Evolutionary conservation across 2,888 invertebrate genomes (phyloP), one percentile per base, ranked within the genome.

Genomic region (Drosophila helvetica): DNA sequence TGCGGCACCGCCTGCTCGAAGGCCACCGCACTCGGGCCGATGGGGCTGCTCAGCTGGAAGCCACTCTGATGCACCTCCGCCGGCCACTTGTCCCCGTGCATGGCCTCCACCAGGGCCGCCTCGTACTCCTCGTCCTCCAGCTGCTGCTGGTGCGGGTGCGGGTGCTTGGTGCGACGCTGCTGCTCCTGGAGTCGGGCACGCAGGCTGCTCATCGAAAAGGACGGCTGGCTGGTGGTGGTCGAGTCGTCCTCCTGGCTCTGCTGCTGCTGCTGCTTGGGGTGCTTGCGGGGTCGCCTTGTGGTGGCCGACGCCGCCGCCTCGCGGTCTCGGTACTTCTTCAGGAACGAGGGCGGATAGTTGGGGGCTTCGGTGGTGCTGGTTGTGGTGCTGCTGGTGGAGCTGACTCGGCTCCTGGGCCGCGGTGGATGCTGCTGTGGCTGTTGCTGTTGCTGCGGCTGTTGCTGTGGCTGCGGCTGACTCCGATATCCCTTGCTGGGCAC

Each of bases 291-390:
- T 30, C 66, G 68, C 15, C 50, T 25, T 4, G 60, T 53, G 22
- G 50, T 48, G 33, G 61, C 65, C 0, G 75, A 53, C 42, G 50
- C 46, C 27, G 64, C 65, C 0, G 75, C 56, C 43, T 85, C 82
- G 0, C 82, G 75, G 53, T 84, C 90, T 2, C 86, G 84, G 38
- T 71, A 78, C 57, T 79, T 87, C 59, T 88, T 85, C 0, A 91
- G 71, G 64, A 88, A 91, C 8, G 78, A 66, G 0, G 87, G 75
- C 0, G 91, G 91, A 78, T 91, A 91, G 54, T 91, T 91, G 8
- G 91, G 91, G 4, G 77, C 61, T 46, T 91, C 91, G 2, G 89
- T 89, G 19, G 88, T 90, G 12, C 68, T 80, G 17, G 54, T 71
- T 8, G 25, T 67, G 15, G 48, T 62, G 5, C 30, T 48, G 10